Evolutionary conservation across 2,113 vertebrate genomes (phyloP).

Genomic region (Nematolebias whitei): DNA sequence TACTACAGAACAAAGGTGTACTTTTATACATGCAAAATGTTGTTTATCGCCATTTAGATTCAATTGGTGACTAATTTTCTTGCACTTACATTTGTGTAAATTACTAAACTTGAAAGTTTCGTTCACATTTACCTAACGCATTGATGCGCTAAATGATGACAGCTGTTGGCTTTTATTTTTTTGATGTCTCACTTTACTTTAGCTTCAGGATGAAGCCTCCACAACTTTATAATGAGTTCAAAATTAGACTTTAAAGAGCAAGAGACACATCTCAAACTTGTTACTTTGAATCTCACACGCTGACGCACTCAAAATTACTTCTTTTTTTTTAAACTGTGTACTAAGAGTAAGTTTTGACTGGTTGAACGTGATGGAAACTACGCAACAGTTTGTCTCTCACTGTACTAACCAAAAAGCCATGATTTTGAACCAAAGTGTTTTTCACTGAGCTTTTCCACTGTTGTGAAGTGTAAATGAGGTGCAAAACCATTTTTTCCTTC

Average conservation of each 20-base stretch:
- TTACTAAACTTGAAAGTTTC: no score
- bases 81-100: no score
- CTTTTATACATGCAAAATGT: no score
- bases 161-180: no score
- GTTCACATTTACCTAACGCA: no score
- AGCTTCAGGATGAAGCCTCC: no score
- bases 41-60: no score
- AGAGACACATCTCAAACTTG: background rate
- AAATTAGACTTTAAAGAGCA: background rate
- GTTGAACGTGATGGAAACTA: constrained; percentile 36
- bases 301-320: constrained; percentile 41
- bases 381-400: constrained; percentile 25
- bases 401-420: constrained; percentile 48
- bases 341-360: constrained; percentile 38
- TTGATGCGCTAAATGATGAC: no score
- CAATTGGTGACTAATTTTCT: no score
- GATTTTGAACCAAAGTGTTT: constrained; percentile 36
- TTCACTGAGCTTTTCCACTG: constrained; percentile 37
- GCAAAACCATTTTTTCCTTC: constrained; percentile 45
- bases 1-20: no score
- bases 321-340: constrained; percentile 8
- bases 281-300: constrained; percentile 16
- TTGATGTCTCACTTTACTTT: no score
- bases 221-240: no score
- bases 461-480: constrained; percentile 50